Conservation (phyloP, 2,797 vertebrate species). For the Hydrophis major region DNA sequence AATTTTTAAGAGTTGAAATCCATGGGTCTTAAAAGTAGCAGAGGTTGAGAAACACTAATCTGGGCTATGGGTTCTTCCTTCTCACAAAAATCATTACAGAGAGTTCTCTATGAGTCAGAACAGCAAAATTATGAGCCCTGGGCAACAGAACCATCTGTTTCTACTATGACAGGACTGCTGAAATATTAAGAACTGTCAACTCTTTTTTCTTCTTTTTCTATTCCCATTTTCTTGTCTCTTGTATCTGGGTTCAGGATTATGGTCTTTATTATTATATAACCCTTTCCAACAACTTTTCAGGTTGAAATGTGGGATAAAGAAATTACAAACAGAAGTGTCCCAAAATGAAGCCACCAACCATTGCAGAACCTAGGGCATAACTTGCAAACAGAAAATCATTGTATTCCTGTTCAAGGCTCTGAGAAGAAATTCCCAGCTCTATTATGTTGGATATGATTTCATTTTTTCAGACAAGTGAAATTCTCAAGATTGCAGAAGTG, state of each 20-base stretch:
- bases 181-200: background rate
- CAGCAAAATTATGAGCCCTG: background rate
- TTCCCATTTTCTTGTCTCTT: background rate
- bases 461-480: background rate
- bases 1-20: background rate
- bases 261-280: background rate
- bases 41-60: background rate
- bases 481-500: background rate
- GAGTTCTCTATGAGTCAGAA: background rate
- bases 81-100: background rate
- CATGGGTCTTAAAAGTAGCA: background rate
- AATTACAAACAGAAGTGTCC: background rate
- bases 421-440: background rate
- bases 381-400: background rate
- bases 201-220: background rate
- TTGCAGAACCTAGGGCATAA: background rate
- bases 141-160: background rate
- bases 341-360: background rate
- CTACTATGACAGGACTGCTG: background rate
- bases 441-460: background rate
- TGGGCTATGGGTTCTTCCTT: background rate
- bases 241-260: background rate
- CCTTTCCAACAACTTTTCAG: background rate
- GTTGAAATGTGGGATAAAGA: background rate
- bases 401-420: background rate